Percentiles rank a stretch among this genome's conserved stretches.
Evolutionary conservation across 2,113 vertebrate species (phyloP).

Genomic region (Leiothrix lutea): DNA sequence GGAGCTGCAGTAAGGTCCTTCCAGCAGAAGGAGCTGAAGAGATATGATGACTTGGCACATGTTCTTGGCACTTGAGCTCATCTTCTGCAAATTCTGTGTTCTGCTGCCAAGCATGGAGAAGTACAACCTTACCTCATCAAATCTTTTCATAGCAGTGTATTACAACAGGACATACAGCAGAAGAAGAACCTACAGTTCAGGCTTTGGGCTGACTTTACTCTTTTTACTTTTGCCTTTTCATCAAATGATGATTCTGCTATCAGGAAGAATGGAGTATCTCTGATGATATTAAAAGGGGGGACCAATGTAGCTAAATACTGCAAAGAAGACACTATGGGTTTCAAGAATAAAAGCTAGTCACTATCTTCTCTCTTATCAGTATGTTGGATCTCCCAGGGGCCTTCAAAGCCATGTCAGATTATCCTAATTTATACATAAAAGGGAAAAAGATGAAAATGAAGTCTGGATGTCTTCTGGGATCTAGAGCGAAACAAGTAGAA

Average conservation of each 20-base stretch:
- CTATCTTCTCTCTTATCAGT: not conserved
- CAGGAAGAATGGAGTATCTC: not conserved
- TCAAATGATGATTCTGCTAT: not conserved
- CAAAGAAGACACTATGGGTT: not conserved
- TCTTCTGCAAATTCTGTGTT: not conserved
- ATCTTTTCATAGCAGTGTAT: not conserved
- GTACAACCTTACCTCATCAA: not conserved
- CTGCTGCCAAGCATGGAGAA: not conserved
- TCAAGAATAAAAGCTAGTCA: not conserved
- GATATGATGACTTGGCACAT: not conserved
- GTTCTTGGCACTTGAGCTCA: not conserved
- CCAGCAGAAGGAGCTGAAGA: constrained; percentile 3
- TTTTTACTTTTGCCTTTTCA: not conserved
- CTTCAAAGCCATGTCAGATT: not conserved
- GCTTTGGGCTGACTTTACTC: not conserved
- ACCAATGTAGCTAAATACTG: not conserved
- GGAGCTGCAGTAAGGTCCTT: not conserved
- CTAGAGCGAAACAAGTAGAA: not conserved
- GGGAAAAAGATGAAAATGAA: not conserved
- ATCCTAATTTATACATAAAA: not conserved
- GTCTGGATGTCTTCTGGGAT: not conserved
- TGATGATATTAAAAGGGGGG: not conserved
- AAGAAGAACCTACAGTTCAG: not conserved
- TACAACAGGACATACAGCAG: not conserved
- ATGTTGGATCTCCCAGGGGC: not conserved